Base-by-base conservation (phyloP, 2,797 vertebrate genomes). In the Myotis findleyi region DNA sequence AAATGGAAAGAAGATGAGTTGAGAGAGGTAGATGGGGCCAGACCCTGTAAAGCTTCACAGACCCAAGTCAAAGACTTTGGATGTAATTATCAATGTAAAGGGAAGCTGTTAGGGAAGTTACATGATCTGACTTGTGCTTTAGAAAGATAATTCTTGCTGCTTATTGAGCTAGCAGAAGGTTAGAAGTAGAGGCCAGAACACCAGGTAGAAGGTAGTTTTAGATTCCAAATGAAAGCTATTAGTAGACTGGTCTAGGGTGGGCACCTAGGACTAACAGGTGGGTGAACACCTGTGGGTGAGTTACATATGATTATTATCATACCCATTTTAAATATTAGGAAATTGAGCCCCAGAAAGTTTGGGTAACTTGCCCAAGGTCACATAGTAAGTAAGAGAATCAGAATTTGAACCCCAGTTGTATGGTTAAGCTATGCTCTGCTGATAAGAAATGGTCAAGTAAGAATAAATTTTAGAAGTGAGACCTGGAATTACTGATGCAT, bases 401-500 rank as follows among this genome's bases (percentile, higher is more conserved):
- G 82, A 84, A 83, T 90, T 51, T 87, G 21, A 59, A 49, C 55
- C 71, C 10, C 9, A 59, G 4, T 51, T 93, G 1, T 36, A 1
- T 83, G 38, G 1, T 44, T 89, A 20, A 3, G 55, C 36, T 90
- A 6, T 62, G 30, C 72, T 85, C 1, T 30, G 5, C 21, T 77
- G 23, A 4, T 47, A 93, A 71, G 71, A 93, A 83, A 76, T 76
- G 20, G 23, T 72, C 36, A 87, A 83, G 6, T 75, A 81, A 13
- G 8, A 59, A 62, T 62, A 13, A 18, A 93, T 80, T 95, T 83
- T 92, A 69, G 9, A 77, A 77, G 49, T 33, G 36, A 96, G 76
- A 23, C 18, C 62, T 27, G 23, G n/a, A 75, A 86, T 93, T 86
- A 47, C 8, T 71, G 33, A 88, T 49, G 18, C 25, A 27, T 21